A percentile compares a stretch with the other conserved stretches of the same genome.
Conservation (phyloP, 35 echinoderm and acorn worm species). For the Heliocidaris erythrogramma region DNA sequence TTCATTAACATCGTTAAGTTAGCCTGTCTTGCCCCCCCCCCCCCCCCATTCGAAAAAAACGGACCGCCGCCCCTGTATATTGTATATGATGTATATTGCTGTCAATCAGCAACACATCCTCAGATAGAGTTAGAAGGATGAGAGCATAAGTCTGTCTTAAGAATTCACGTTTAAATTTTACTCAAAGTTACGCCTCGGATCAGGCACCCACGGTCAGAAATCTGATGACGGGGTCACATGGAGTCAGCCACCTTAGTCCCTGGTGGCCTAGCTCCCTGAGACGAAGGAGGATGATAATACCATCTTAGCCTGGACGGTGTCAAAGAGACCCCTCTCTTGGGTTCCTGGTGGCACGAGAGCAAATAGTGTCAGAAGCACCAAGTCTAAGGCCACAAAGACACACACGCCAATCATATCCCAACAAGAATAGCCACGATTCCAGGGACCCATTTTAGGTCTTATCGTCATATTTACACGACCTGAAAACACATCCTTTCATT, state of each 20-base stretch:
- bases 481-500: conserved; percentile 39
- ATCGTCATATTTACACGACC: conserved; percentile 47
- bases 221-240: neutral
- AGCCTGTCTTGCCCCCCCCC: too few species aligned
- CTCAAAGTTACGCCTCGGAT: neutral
- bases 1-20: too few species aligned
- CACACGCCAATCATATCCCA: neutral
- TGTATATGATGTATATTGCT: too few species aligned
- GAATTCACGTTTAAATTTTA: neutral
- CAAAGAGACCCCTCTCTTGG: conserved; percentile 1
- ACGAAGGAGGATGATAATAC: neutral
- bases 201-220: neutral
- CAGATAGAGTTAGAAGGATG: neutral
- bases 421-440: conserved; percentile 13
- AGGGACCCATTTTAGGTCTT: conserved; percentile 2
- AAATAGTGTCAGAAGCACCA: neutral
- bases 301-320: neutral
- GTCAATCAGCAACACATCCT: neutral
- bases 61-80: too few species aligned
- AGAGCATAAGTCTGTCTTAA: neutral
- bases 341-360: neutral
- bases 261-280: neutral
- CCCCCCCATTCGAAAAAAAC: too few species aligned
- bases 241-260: conserved; percentile 28
- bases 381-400: conserved; percentile 12